Evolutionary conservation across 2,888 invertebrate species (phyloP), one percentile per base, ranked within the genome.

Genomic region (Drosophila paucipuncta): DNA sequence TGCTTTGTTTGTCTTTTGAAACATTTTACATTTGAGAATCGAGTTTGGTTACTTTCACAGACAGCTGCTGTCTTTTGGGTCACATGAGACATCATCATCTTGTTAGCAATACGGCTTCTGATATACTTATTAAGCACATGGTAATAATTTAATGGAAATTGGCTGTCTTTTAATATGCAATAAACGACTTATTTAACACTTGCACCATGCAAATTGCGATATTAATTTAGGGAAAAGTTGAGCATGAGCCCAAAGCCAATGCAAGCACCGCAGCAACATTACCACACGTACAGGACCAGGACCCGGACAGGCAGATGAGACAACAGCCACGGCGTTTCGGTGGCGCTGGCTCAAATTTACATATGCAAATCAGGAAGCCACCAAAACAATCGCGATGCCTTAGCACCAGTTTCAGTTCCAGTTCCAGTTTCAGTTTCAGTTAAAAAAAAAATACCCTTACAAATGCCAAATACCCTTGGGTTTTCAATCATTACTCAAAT

Each of bases 161-260:
- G 90, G 69, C 78, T 85, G 85, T 85, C 80, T 76, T 75, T 86
- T 83, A 89, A 85, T 90, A 90, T 81, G 83, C 83, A 74, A 85
- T 90, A 88, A 86, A 89, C 90, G 90, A 85, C 90, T 85, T 90
- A 90, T 88, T 86, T 86, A 90, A 86, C 86, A 86, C 86, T 83
- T 85, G 81, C 47, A 70, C 79, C 70, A 88, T 90, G 86, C 86
- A 90, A 90, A 86, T 86, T 86, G 72, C 81, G 79, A 79, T 82
- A 85, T 89, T 87, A 85, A 87, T 82, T 89, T 86, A 86, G 79
- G 84, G 65, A 79, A 85, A 83, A 75, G 69, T 79, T 64, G 59
- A 63, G 68, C 62, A 50, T n/a, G 60, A 52, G 64, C 71, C 78
- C 57, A 73, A 47, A 55, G 64, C 79, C 50, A 61, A 57, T 67